Base-by-base conservation (phyloP, 1,140 invertebrate species). In the Drosophila nasuta region DNA sequence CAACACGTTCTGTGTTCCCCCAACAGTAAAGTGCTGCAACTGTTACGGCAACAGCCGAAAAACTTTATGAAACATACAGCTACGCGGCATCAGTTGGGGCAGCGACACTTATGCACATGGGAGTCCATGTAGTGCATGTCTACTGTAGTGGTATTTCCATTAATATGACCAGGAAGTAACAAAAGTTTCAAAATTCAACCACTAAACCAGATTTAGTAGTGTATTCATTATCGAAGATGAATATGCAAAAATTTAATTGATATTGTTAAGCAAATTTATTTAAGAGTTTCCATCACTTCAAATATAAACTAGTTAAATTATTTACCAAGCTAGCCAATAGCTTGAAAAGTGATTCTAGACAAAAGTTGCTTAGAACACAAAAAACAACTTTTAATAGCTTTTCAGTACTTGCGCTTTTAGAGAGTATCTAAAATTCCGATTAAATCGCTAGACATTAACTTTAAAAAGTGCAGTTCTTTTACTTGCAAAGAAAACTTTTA, bases 1-100 rank as follows among this genome's bases (percentile, higher is more conserved):
- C 83, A 87, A 87, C 82, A 87, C 82, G 82, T 83, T 83, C 28
- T 52, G 17, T 51, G 13, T 38, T 38, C 35, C 66, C 68, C 30
- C 56, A 68, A 25, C 48, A 67, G 30, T 17, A 66, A 56, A 38
- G 30, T 56, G 35, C 51, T 49, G 46, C 60, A 54, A 62, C 60
- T 48, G 51, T 25, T 25, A 25, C 20, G 20, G 20, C 59, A 75
- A 69, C 63, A 59, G 72, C 52, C 63, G 48, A 75, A 87, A 87
- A 86, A 82, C 73, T 79, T 79, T 76, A 67, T 79, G 67, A 56
- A 75, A 70, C 81, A 58, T 45, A 59, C 49, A 28, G 54, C 45
- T 38, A 45, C 35, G 49, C 11, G 51, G 45, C 63, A 46, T 28
- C 57, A 41, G 20, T 17, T 49, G 35, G 30, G 11, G 49, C 52